A percentile compares a stretch with the other conserved stretches of the same genome.
Evolutionary conservation across 2,888 invertebrate species (phyloP).

Genomic region (Drosophila emarginata): DNA sequence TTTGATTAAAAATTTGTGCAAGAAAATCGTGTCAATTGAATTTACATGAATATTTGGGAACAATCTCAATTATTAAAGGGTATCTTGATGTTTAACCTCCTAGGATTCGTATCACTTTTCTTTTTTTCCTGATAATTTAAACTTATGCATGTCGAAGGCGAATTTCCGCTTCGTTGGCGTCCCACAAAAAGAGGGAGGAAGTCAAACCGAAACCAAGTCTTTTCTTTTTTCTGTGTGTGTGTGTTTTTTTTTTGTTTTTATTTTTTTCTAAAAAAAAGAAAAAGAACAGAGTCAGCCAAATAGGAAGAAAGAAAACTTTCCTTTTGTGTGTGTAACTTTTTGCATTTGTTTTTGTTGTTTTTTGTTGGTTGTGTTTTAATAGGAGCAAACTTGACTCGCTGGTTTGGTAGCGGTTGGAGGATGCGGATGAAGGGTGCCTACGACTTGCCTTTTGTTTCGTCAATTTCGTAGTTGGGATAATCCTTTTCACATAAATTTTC

Average conservation of each 20-base stretch:
- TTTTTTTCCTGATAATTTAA: slow-evolving; percentile 62
- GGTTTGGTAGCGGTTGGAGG: slow-evolving; percentile 36
- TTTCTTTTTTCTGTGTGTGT: slow-evolving; percentile 13
- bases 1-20: too few relatives aligned
- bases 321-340: slow-evolving; percentile 71
- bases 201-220: slow-evolving; percentile 9
- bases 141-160: slow-evolving; percentile 55
- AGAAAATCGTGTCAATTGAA: too few relatives aligned
- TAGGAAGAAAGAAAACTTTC: slow-evolving; percentile 60
- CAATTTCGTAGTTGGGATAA: slow-evolving; percentile 31
- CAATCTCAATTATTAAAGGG: background rate
- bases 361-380: slow-evolving; percentile 65
- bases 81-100: slow-evolving; percentile 7
- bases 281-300: slow-evolving; percentile 54
- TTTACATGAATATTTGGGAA: background rate
- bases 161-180: slow-evolving; percentile 56
- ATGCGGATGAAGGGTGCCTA: background rate
- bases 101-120: slow-evolving; percentile 46
- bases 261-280: slow-evolving; percentile 64
- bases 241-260: background rate
- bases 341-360: slow-evolving; percentile 68
- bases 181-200: slow-evolving; percentile 33
- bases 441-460: slow-evolving; percentile 37
- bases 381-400: slow-evolving; percentile 70
- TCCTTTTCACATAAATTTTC: slow-evolving; percentile 59